Percentiles rank a stretch among this genome's conserved stretches.
phyloP scores from a whole-genome alignment of 2,888 invertebrate genomes.

The Dryadula phaetusa region DNA sequence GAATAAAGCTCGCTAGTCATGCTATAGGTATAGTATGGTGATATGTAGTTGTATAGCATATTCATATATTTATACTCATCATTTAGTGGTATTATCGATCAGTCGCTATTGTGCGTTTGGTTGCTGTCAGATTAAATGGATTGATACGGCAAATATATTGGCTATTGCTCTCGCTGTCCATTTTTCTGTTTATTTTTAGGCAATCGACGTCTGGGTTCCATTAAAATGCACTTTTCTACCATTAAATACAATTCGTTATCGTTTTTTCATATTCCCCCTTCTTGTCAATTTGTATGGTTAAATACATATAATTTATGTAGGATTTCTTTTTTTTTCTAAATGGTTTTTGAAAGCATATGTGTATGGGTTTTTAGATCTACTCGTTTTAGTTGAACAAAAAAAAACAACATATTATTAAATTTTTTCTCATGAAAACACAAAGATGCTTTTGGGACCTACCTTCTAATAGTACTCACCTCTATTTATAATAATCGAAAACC shows the following conservation, averaged over 20 bases:
- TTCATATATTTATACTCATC: slow-evolving; percentile 47
- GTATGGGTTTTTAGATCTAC: no score
- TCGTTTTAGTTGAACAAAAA: no score
- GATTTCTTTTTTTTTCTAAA: neutral
- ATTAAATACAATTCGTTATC: slow-evolving; percentile 37
- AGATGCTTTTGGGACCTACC: no score
- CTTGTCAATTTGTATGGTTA: neutral
- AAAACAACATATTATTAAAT: no score
- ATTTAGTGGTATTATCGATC: slow-evolving; percentile 59
- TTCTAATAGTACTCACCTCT: no score
- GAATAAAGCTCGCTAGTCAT: neutral
- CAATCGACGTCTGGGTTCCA: slow-evolving; percentile 34
- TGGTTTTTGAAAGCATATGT: no score
- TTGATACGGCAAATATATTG: slow-evolving; percentile 35
- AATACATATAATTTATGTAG: neutral
- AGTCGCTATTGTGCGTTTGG: slow-evolving; percentile 48
- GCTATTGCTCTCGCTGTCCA: slow-evolving; percentile 34
- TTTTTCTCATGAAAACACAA: no score
- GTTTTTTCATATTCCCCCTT: slow-evolving; percentile 1
- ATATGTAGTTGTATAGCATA: neutral
- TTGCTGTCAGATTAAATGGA: slow-evolving; percentile 51
- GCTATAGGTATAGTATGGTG: neutral
- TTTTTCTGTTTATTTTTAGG: slow-evolving; percentile 40
- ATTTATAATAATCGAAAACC: no score
- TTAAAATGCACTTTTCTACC: slow-evolving; percentile 37